Evolutionary conservation across 23 tunicate species (phyloP), one percentile per base, ranked within the genome.

Genomic region (Aplidium turbinatum): DNA sequence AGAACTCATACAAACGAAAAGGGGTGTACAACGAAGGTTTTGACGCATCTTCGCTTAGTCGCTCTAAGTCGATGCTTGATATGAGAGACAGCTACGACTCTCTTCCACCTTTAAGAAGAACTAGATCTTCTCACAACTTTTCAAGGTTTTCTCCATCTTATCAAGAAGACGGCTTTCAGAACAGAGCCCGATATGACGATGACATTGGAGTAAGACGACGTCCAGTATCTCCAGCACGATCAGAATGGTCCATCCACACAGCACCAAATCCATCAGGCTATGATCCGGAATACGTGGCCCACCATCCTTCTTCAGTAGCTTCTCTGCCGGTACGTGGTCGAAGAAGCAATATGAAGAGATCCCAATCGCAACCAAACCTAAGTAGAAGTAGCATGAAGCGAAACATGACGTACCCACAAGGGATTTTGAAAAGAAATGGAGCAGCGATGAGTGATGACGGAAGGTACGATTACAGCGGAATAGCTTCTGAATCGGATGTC

Each of bases 361-460:
- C 91, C 4, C 35, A 66, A 53, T 91, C 97, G 6, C 97, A 91
- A 39, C 97, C 97, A 0, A 40, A 84, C 51, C 60, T 91, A 2
- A 53, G 42, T 18, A 42, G 38, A 35, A 70, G 35, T 35, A 16
- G 27, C 3, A 11, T 70, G 35, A 47, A 35, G 9, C 47, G 48
- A 48, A 70, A 57, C 9, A 58, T 73, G 25, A 91, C 97, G 34
- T 91, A 91, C 32, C 97, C 97, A 2, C 92, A 91, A 74, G 97
- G 97, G 5, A 91, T 91, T 22, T 58, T 91, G 65, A 91, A 91
- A 52, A n/a, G n/a, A n/a, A n/a, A n/a, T n/a, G n/a, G n/a, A n/a
- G n/a, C n/a, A n/a, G n/a, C n/a, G n/a, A n/a, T n/a, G n/a, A n/a
- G n/a, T n/a, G n/a, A n/a, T n/a, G n/a, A n/a, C n/a, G n/a, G n/a